Conservation (phyloP, 2,113 vertebrate species). For the Alligator sinensis region DNA sequence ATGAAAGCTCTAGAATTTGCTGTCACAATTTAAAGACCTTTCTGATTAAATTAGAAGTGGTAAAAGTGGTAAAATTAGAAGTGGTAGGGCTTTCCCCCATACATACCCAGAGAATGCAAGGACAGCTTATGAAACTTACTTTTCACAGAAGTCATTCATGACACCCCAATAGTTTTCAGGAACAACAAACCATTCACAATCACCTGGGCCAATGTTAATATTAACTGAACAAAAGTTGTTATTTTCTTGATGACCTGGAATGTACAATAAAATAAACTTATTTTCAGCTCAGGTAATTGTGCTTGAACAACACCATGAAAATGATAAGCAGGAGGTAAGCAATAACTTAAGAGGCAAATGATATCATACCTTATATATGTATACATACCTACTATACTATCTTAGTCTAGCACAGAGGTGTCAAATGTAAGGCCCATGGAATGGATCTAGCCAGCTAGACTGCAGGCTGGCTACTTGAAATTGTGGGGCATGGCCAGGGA, state of each 20-base stretch:
- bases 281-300: neutral
- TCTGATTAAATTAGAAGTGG: neutral
- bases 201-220: conserved; percentile 98
- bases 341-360: neutral
- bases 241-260: conserved; percentile 97
- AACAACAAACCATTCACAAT: conserved; percentile 99
- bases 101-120: neutral
- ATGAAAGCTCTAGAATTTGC: neutral
- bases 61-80: neutral
- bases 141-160: conserved; percentile 99
- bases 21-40: neutral
- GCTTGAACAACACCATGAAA: neutral
- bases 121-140: conserved; percentile 76
- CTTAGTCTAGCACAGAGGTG: neutral
- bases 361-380: neutral
- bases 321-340: neutral
- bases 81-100: too few species aligned
- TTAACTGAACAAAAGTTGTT: conserved; percentile 99
- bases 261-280: conserved; percentile 11
- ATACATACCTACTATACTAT: neutral
- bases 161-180: conserved; percentile 96
- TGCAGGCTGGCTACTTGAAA: neutral
- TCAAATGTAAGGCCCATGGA: neutral
- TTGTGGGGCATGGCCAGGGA: neutral
- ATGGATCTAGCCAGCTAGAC: neutral